Base-by-base conservation (phyloP, 1,140 invertebrate genomes). In the Drosophila bocqueti region DNA sequence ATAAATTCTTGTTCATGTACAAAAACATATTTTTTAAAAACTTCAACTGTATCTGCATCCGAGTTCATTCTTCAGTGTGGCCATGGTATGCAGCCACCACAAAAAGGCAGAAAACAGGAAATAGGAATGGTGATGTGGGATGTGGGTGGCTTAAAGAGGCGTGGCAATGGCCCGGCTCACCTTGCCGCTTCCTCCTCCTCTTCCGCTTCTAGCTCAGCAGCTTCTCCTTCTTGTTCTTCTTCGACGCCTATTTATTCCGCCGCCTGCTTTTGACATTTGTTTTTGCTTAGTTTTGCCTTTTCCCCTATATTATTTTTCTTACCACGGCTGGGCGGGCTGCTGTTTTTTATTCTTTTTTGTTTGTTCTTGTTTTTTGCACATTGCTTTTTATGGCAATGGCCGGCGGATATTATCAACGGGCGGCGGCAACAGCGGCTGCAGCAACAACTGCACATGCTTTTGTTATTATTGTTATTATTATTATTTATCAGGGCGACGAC, bases 331-430 rank as follows among this genome's bases (percentile, higher is more conserved):
- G 36, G 18, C 49, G 49, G 15, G 52, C 18, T 36, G 31, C 34
- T 38, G 52, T 34, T 18, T 34, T 18, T 52, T 52, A 34, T 36
- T 50, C 38, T 58, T 60, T 62, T 68, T 26, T 43, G 34, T 59
- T 46, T 38, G 40, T 62, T 63, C 50, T 60, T 50, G 57, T 50
- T 80, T 74, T 74, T 69, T 83, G 50, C 68, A 68, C 78, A 77
- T 79, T 82, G 72, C 71, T 61, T 67, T 76, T 83, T 72, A 80
- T 66, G 64, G 63, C 68, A 73, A 55, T 84, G 82, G 75, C 83
- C 82, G 79, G 68, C 82, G 82, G 83, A 84, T 84, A 84, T 84
- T 85, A 86, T 84, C 82, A 78, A 49, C 49, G 49, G 49, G 49
- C 49, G 49, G 49, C 45, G 21, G 45, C 46, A 26, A n/a, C 16